phyloP scores from a whole-genome alignment of 2,797 vertebrate genomes.

The Sandelia bainsii region DNA sequence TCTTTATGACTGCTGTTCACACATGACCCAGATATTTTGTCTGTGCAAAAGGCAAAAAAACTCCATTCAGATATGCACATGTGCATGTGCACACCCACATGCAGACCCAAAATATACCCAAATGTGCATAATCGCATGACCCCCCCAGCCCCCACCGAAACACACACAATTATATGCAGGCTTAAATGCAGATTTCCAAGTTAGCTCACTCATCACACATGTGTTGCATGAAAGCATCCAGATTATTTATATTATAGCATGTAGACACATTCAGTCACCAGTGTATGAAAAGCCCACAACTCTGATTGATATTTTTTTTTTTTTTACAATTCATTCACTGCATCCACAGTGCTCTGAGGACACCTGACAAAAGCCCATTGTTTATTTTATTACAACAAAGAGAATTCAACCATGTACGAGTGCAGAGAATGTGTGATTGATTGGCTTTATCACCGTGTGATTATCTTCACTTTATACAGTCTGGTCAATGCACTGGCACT shows the following conservation, averaged over 20 bases:
- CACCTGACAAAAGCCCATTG: conserved; percentile 61
- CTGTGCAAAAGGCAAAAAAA: conserved; percentile 45
- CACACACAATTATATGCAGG: neutral
- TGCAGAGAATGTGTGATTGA: conserved; percentile 42
- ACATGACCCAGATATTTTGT: conserved; percentile 71
- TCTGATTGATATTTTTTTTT: conserved; percentile 58
- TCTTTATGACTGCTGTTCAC: conserved; percentile 67
- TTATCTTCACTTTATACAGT: conserved; percentile 56
- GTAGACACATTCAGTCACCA: conserved; percentile 14
- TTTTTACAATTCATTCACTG: conserved; percentile 29
- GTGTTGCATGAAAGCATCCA: neutral
- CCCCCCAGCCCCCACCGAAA: too few species aligned
- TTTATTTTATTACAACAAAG: conserved; percentile 56
- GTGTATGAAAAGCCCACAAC: conserved; percentile 29
- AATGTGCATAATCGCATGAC: conserved; percentile 4
- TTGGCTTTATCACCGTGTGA: conserved; percentile 50
- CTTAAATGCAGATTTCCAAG: neutral
- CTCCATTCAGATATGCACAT: conserved; percentile 14
- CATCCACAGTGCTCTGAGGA: conserved; percentile 3
- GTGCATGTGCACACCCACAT: conserved; percentile 7
- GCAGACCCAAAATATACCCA: neutral
- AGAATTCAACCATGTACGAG: conserved; percentile 23
- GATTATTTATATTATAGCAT: neutral
- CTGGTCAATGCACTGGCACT: conserved; percentile 40
- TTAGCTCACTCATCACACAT: neutral